Conservation (phyloP, 2,113 vertebrate species). For the Camelus dromedarius region DNA sequence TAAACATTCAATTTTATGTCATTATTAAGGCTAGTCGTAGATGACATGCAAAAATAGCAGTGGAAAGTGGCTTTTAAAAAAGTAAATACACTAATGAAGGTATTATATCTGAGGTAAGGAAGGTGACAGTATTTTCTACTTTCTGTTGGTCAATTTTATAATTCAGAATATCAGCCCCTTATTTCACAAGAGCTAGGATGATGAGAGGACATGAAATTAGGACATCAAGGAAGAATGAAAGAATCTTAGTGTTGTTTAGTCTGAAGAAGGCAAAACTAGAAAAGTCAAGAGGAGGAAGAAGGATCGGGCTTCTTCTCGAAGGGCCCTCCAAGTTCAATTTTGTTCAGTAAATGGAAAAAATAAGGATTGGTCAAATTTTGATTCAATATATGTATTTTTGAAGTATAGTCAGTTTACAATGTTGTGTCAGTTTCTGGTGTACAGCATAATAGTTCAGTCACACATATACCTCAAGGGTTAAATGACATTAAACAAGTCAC, state of each 20-base stretch:
- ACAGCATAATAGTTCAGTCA: no score
- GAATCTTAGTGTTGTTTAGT: neutral
- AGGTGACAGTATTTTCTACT: neutral
- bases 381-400: neutral
- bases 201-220: neutral
- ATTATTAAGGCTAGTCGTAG: neutral
- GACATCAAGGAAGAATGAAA: neutral
- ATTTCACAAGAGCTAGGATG: neutral
- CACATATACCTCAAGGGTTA: neutral
- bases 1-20: constrained; percentile 16
- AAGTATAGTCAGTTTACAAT: no score
- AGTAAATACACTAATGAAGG: neutral
- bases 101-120: neutral
- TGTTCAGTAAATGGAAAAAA: neutral
- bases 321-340: neutral
- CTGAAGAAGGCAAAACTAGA: neutral
- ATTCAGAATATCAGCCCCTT: neutral
- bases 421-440: no score
- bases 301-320: neutral
- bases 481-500: neutral
- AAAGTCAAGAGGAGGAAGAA: neutral
- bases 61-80: neutral
- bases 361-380: neutral
- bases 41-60: neutral
- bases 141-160: constrained; percentile 5